Evolutionary conservation across 2,113 vertebrate species (phyloP).

Genomic region (Bos indicus): DNA sequence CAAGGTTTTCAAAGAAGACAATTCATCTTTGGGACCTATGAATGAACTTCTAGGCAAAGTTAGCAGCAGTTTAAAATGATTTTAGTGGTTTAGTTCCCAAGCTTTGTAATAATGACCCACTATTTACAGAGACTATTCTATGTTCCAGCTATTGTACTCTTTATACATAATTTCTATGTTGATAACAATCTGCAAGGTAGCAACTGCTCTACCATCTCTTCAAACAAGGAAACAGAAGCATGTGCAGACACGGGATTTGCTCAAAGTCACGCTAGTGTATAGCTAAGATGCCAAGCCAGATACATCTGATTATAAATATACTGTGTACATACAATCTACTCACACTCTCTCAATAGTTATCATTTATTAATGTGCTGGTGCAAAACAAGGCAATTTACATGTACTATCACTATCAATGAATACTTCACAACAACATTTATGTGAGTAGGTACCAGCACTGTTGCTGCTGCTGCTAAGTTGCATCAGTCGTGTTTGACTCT

Average conservation of each 20-base stretch:
- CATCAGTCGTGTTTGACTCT: no score
- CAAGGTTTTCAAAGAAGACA: not conserved
- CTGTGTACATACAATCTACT: not conserved
- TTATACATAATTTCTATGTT: not conserved
- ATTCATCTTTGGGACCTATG: not conserved
- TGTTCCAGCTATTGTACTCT: not conserved
- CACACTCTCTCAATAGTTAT: not conserved
- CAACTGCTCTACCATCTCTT: not conserved
- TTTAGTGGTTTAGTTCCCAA: not conserved
- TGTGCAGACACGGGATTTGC: not conserved
- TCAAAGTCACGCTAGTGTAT: not conserved
- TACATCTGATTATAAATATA: constrained; percentile 17
- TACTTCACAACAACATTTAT: constrained; percentile 14
- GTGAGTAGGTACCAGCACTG: not conserved
- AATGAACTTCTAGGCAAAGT: not conserved
- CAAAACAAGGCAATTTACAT: not conserved
- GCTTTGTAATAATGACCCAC: not conserved
- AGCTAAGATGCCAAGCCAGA: not conserved
- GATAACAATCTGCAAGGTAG: not conserved
- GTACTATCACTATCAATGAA: not conserved
- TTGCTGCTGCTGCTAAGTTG: no score
- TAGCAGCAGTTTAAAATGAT: not conserved
- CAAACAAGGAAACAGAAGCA: not conserved
- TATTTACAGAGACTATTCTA: not conserved
- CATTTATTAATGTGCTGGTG: constrained; percentile 14